These are phyloP conservation scores for Drosophila subquinaria DNA, from an alignment of 2,888 invertebrate genomes.

Conservation along the genomic window DNA sequence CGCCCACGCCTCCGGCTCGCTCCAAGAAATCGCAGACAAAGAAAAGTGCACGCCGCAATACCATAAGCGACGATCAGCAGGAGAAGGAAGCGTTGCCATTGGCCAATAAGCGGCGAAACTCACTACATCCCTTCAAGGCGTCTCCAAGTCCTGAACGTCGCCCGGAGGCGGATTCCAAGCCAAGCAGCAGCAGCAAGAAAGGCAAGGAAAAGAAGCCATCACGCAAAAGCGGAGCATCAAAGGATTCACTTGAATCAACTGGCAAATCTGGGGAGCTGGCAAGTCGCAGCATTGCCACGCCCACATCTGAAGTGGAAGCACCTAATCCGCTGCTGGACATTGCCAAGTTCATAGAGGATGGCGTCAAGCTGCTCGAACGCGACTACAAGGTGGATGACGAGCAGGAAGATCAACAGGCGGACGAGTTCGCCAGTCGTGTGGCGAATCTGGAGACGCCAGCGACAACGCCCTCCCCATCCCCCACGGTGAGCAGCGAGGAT, in stretches of 20 bases:
- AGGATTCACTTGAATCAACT: constrained; percentile 44
- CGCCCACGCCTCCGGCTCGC: constrained; percentile 4
- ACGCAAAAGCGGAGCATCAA: constrained; percentile 23
- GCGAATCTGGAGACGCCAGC: constrained; percentile 74
- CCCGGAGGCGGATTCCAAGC: constrained; percentile 21
- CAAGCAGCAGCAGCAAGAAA: constrained; percentile 32
- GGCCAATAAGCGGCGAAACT: constrained; percentile 54
- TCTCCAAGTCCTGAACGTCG: constrained; percentile 29
- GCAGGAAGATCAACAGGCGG: constrained; percentile 54
- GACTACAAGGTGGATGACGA: constrained; percentile 80
- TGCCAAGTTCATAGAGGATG: constrained; percentile 84
- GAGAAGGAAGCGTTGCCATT: not conserved
- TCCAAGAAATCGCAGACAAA: constrained; percentile 25
- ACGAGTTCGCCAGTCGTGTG: constrained; percentile 58
- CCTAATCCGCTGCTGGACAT: constrained; percentile 83
- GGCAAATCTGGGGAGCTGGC: constrained; percentile 5
- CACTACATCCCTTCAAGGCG: constrained; percentile 56
- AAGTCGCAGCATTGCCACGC: constrained; percentile 21
- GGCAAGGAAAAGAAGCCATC: constrained; percentile 15
- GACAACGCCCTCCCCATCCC: constrained; percentile 68
- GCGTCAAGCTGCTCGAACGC: constrained; percentile 82
- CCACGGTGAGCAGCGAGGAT: constrained; percentile 48
- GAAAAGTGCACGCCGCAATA: constrained; percentile 28
- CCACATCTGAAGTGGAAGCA: constrained; percentile 59
- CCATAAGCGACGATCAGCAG: constrained; percentile 45